Base-by-base conservation (phyloP, 2,797 vertebrate species). In the Gymnoscopelus microlampas region DNA sequence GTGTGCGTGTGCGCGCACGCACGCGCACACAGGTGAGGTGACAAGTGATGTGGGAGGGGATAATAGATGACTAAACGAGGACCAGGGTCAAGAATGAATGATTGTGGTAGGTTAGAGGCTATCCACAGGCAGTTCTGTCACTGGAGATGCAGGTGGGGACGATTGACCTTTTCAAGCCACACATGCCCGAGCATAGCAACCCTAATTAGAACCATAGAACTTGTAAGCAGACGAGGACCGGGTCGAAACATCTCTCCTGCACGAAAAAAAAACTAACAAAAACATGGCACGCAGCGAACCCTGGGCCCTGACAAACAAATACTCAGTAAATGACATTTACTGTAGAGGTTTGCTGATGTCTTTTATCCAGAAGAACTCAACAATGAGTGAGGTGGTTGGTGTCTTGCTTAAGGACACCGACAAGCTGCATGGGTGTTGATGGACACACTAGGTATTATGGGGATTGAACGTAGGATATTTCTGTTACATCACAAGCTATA, bases 71-170 rank as follows among this genome's bases (percentile, higher is more conserved):
- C 74, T 75, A 55, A 60, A 74, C 73, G 57, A 74, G 77, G 54
- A 66, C 68, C 62, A 73, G 77, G 82, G 84, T 90, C 85, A 86
- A 79, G 65, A 56, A 60, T 68, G 76, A 81, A 66, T 47, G 60
- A 72, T 62, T 81, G 70, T 76, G 80, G 79, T 65, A 65, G 74
- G 60, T 80, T 62, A 74, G 77, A 50, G 71, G 65, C 59, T 50
- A 55, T 60, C 74, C 70, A 50, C 47, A 68, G 61, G 66, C 61
- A 13, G 71, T 73, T 80, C 80, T 84, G 74, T 85, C 72, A 54
- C 70, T 15, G n/a, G 57, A 73, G 70, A 78, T 44, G 80, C 73
- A 72, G 68, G 11, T 15, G 81, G 9, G 60, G 39, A 48, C 4
- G 8, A 68, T 77, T 79, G 63, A 80, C 77, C 73, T 74, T 74